Conservation (phyloP, 1,140 invertebrate species). For the Lysiphlebus fabarum region DNA sequence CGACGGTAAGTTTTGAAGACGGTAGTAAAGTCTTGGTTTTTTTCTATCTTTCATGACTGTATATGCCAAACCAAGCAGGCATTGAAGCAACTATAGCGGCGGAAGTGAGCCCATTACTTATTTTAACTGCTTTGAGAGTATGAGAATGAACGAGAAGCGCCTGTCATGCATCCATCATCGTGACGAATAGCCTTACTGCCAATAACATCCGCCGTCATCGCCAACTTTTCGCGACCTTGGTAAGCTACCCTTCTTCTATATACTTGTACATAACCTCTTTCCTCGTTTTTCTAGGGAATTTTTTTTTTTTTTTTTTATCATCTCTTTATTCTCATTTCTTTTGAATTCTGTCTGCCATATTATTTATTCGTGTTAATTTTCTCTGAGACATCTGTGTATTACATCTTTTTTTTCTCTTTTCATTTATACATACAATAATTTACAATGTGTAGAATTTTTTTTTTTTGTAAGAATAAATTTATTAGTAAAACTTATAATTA, state of each 20-base stretch:
- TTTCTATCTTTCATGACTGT: conserved; percentile 25
- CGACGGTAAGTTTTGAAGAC: conserved; percentile 29
- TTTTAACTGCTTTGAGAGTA: conserved; percentile 54
- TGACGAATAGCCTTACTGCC: conserved; percentile 55
- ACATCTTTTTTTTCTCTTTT: conserved; percentile 4
- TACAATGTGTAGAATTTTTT: background rate
- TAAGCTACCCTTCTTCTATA: too few species aligned
- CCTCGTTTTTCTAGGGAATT: conserved; percentile 22
- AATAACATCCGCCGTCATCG: conserved; percentile 57
- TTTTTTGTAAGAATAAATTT: background rate
- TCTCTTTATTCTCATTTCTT: background rate
- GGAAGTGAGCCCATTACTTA: conserved; percentile 52
- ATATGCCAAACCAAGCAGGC: conserved; percentile 33
- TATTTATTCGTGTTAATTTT: conserved; percentile 28
- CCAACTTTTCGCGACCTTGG: conserved; percentile 49
- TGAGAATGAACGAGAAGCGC: conserved; percentile 43
- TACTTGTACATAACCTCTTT: conserved; percentile 19
- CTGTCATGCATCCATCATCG: conserved; percentile 55
- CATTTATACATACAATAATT: background rate
- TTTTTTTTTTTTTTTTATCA: conserved; percentile 10
- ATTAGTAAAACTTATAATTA: too few species aligned
- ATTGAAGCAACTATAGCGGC: conserved; percentile 46
- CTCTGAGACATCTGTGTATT: conserved; percentile 12
- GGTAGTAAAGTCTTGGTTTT: conserved; percentile 16
- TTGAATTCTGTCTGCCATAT: conserved; percentile 1